Base-by-base conservation (phyloP, 2,797 vertebrate genomes). In the Adrianichthys oophorus region DNA sequence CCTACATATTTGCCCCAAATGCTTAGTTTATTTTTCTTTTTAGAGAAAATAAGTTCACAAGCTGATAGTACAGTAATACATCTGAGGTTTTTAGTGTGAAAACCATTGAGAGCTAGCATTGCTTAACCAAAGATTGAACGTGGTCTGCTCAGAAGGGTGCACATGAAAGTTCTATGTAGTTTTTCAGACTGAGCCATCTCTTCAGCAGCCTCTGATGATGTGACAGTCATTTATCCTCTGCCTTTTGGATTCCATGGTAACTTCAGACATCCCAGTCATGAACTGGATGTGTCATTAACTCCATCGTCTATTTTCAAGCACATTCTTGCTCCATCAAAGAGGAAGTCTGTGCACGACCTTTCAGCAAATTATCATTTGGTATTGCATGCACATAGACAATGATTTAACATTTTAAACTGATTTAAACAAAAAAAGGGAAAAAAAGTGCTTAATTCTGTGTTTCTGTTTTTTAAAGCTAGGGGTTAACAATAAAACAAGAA, bases 51-150 rank as follows among this genome's bases (percentile, higher is more conserved):
- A n/a, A 24, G 16, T 24, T 42, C 19, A 18, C 5, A 53, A 17
- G n/a, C 17, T 19, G 16, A 46, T 17, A 43, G 19, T 4, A 1
- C n/a, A n/a, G n/a, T n/a, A 49, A 12, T 57, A 5, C 42, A 26
- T 52, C 55, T 45, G 26, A 53, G 51, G 42, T 45, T 51, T 1
- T 1, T 62, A 42, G 48, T 43, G 29, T 54, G 15, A 68, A 70
- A 70, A n/a, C 8, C 1, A 26, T 62, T 64, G 17, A 12, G 52
- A 53, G 26, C 41, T 54, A 41, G 41, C 0, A 24, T 19, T 16
- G n/a, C 59, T 48, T 57, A 40, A 48, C 16, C 57, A 51, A 68
- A 59, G 18, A 48, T 46, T 8, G 59, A 24, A 55, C 4, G 13
- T 56, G 52, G 59, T 12, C 26, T 23, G 16, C 45, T 41, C 41